These are phyloP conservation scores for Amphimedon queenslandica DNA, from an alignment of 37 sponge, comb jelly and placozoan genomes.

Conservation along the genomic window DNA sequence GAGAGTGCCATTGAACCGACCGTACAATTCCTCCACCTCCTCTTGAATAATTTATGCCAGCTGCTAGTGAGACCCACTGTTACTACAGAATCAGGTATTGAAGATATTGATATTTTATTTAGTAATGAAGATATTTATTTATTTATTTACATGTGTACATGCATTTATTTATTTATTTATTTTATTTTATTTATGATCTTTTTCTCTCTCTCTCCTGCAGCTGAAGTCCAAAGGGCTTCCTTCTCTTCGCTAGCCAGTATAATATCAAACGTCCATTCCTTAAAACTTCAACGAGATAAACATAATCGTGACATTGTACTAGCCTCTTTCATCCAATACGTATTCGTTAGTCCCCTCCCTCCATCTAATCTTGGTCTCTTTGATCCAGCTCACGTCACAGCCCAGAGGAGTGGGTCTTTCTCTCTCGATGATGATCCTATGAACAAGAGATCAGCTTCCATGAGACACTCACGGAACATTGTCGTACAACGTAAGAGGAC, in stretches of 20 bases:
- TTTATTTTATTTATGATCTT: too few species aligned
- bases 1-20: slow-evolving; percentile 49
- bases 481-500: background rate
- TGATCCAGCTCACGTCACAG: slow-evolving; percentile 42
- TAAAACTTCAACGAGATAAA: slow-evolving; percentile 45
- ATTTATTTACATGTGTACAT: too few species aligned
- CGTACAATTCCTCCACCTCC: slow-evolving; percentile 73
- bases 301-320: slow-evolving; percentile 74
- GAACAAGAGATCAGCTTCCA: slow-evolving; percentile 2
- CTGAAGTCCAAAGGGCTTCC: slow-evolving; percentile 33
- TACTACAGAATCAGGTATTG: slow-evolving; percentile 43
- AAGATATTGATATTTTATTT: too few species aligned
- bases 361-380: slow-evolving; percentile 5
- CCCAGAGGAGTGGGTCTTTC: background rate
- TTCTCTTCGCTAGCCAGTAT: slow-evolving; percentile 67
- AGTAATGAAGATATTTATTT: too few species aligned
- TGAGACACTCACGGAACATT: background rate
- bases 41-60: slow-evolving; percentile 68
- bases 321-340: slow-evolving; percentile 72
- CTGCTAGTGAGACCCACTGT: slow-evolving; percentile 60
- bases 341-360: slow-evolving; percentile 66
- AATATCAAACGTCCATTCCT: slow-evolving; percentile 44
- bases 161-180: too few species aligned
- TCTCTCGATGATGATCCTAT: slow-evolving; percentile 8
- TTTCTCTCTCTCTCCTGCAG: slow-evolving; percentile 14